Evolutionary conservation across 2,797 vertebrate species (phyloP).

Genomic region (Taenioides sp.): DNA sequence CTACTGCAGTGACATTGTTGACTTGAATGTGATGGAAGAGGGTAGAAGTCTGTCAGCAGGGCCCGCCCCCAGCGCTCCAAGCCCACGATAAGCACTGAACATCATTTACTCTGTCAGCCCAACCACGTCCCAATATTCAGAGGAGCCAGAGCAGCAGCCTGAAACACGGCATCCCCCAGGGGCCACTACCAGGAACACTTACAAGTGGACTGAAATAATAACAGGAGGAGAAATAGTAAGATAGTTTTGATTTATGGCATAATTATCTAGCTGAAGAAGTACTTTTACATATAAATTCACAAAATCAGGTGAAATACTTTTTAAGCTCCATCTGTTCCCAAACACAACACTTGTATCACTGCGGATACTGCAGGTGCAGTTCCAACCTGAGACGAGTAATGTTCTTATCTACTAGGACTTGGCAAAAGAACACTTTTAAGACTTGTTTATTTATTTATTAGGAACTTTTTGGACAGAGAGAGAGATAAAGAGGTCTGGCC

Average conservation of each 20-base stretch:
- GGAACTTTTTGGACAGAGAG: background rate
- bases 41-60: background rate
- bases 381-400: background rate
- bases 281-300: background rate
- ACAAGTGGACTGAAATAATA: slow-evolving; percentile 26
- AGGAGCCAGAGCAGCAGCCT: slow-evolving; percentile 12
- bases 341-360: background rate
- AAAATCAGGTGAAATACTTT: slow-evolving; percentile 14
- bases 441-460: too few relatives aligned
- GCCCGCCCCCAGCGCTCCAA: background rate
- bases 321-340: background rate
- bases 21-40: background rate
- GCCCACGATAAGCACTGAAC: slow-evolving; percentile 16
- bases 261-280: background rate
- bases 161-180: slow-evolving; percentile 33
- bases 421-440: too few relatives aligned
- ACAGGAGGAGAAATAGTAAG: slow-evolving; percentile 4
- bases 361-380: background rate
- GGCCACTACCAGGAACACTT: slow-evolving; percentile 28
- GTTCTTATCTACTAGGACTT: background rate
- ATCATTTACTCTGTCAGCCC: slow-evolving; percentile 30
- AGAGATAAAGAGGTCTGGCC: background rate
- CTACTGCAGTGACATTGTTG: background rate
- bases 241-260: background rate
- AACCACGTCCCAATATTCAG: slow-evolving; percentile 37